Conservation (phyloP, 2,113 vertebrate species). For the Tylochromis polylepis region DNA sequence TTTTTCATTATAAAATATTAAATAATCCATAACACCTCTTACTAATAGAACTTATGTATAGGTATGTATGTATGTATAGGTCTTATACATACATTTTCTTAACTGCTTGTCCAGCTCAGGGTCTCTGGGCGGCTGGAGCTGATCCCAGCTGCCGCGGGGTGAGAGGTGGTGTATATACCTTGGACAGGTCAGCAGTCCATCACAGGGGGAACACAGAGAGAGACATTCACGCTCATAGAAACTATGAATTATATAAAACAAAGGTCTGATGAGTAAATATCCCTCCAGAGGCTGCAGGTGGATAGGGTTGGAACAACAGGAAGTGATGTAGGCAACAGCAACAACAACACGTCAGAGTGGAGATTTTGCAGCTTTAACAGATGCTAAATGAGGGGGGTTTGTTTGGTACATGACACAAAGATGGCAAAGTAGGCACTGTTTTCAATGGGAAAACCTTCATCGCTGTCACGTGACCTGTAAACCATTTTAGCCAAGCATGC, state of each 20-base stretch:
- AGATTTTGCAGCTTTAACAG: background rate
- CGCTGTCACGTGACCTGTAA: too few relatives aligned
- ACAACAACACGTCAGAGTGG: background rate
- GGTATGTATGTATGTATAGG: too few relatives aligned
- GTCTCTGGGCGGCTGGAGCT: background rate
- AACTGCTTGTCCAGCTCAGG: background rate
- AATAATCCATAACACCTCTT: background rate
- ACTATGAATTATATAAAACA: background rate
- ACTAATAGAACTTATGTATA: background rate
- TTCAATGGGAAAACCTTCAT: too few relatives aligned
- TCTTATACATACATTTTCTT: rapidly evolving
- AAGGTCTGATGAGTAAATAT: background rate
- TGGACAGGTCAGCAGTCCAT: too few relatives aligned
- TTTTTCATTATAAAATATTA: background rate
- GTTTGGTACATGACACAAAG: background rate
- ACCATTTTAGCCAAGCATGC: too few relatives aligned
- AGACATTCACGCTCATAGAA: background rate
- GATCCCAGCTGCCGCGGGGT: background rate
- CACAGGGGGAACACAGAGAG: too few relatives aligned
- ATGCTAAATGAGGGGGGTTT: background rate
- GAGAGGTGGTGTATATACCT: background rate
- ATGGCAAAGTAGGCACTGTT: too few relatives aligned
- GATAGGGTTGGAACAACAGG: background rate
- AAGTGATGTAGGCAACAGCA: background rate
- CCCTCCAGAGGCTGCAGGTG: background rate